Base-by-base conservation (phyloP, 2,888 invertebrate genomes). In the Drosophila percnosoma region DNA sequence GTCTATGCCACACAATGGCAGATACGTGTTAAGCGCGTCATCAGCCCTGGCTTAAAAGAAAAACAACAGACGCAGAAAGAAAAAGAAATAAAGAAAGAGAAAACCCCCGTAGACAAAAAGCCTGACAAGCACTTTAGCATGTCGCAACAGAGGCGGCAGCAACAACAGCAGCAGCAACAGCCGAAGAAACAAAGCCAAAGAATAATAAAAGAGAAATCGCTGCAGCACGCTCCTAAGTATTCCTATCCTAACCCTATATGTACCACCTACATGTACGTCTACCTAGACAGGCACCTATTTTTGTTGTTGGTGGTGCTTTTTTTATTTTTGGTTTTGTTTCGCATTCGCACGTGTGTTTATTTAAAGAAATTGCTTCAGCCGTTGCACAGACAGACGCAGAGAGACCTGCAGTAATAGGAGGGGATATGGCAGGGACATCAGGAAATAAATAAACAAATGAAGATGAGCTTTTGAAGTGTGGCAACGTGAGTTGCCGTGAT, bases 371-470 rank as follows among this genome's bases (percentile, higher is more conserved):
- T 91, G 90, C 92, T 87, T 90, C 83, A 82, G 83, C 81, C 83
- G 74, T 15, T 21, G 51, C 52, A 53, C 31, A 64, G 72, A 68
- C 42, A 68, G 71, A 68, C 57, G 52, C 52, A 53, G 21, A 59
- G 29, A 68, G 52, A 51, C 27, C 24, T 55, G 51, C n/a, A 4
- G 40, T 11, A 18, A 18, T 8, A 7, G 27, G 34, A 8, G n/a
- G 55, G 48, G 34, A n/a, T 29, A 36, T 33, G 58, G 48, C 18
- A 57, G 72, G 69, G 68, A 64, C 76, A 79, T 60, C 83, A 80
- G 80, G 82, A 91, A 85, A 88, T 87, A 91, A 91, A 90, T 88
- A 91, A 91, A 89, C 90, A 90, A 91, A 89, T 89, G 84, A 83
- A 85, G 87, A 90, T 87, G 89, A 89, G 87, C 82, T 87, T 83